Evolutionary conservation across 2,113 vertebrate genomes (phyloP), one percentile per base, ranked within the genome.

Genomic region (Piprites chloris): DNA sequence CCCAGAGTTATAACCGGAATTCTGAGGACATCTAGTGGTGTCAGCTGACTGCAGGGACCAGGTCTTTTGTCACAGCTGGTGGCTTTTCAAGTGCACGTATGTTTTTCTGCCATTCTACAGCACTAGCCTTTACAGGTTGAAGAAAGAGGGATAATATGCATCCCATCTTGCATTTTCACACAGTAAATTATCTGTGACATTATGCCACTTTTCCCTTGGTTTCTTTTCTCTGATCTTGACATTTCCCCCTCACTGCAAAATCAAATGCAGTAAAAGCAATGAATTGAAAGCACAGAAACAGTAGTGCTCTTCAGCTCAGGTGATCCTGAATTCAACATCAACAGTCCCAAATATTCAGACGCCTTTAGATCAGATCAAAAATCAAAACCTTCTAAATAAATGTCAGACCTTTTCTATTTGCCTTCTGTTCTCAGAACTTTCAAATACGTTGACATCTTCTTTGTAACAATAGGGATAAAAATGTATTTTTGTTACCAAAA

Each of bases 21-120:
- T 88, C 85, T 84, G 95, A 90, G 93, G 92, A 94, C 93, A 91
- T 85, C 94, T 97, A 93, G 92, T n/a, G 96, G 96, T 63, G 21
- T 23, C 50, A 67, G 23, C 42, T 59, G 58, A 19, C 62, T 20
- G 7, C 71, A 44, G 17, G 55, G 17, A 23, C 42, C 16, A 32
- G 9, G 24, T 27, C 61, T n/a, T n/a, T 32, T 33, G 26, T 69
- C 32, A 14, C 42, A 35, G 39, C 17, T 42, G 68, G 32, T 46
- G 62, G 14, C 39, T 66, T 74, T 47, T 24, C 24, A 2, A 11
- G 39, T n/a, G 12, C 22, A 8, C 6, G 5, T 42, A 30, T 59
- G 14, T 28, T 6, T 50, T 90, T 49, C 53, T n/a, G 16, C 28
- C 2, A 9, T 37, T 50, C 56, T 37, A 42, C 39, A 41, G 35